Conservation (phyloP, 2,797 vertebrate genomes). For the Crenuchus spilurus region DNA sequence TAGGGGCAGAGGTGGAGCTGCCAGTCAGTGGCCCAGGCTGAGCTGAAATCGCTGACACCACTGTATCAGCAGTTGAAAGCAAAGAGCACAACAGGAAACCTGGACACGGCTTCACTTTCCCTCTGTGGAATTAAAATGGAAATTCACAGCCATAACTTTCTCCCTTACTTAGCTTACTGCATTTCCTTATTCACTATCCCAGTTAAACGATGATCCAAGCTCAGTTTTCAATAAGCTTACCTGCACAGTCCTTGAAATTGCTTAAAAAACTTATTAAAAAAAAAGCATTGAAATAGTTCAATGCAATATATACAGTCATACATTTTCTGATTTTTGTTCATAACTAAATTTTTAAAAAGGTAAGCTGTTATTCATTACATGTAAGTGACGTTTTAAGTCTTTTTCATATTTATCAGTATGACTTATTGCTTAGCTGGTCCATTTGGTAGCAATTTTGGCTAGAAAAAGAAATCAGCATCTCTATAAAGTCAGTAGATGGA, state of each 20-base stretch:
- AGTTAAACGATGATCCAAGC: background rate
- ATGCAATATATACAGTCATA: too few species aligned
- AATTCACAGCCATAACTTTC: constrained; percentile 26
- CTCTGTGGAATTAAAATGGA: constrained; percentile 51
- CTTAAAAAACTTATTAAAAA: too few species aligned
- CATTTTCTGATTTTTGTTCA: too few species aligned
- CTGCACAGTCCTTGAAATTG: background rate
- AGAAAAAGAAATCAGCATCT: too few species aligned
- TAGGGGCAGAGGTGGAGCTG: constrained; percentile 24
- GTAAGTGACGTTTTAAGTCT: too few species aligned
- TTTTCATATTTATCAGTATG: too few species aligned
- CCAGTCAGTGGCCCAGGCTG: constrained; percentile 34
- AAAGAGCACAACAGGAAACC: constrained; percentile 72
- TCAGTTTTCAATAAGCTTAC: background rate
- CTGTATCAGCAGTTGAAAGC: constrained; percentile 60
- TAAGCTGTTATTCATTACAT: too few species aligned
- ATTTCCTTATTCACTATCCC: constrained; percentile 1
- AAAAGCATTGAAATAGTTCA: too few species aligned
- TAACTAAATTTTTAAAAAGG: too few species aligned
- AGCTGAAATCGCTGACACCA: constrained; percentile 65
- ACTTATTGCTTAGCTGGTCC: too few species aligned
- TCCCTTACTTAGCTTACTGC: background rate
- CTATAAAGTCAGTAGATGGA: too few species aligned
- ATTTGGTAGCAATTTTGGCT: too few species aligned
- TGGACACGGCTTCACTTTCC: constrained; percentile 65